phyloP scores from a whole-genome alignment of 1,140 invertebrate species.

The Drosophila malerkotliana region DNA sequence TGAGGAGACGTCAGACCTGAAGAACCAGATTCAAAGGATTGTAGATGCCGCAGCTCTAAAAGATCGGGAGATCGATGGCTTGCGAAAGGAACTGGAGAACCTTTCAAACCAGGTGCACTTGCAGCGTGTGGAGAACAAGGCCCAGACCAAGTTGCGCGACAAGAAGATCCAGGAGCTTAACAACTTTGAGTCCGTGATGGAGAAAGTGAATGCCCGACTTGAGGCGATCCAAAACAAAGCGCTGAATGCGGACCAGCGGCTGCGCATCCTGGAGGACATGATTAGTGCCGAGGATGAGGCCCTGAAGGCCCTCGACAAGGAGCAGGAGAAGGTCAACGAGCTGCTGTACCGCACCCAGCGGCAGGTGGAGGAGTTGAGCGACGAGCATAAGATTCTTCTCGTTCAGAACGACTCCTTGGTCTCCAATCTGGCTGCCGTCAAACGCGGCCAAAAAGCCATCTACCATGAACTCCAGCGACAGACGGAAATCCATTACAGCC shows the following conservation, averaged over 20 bases:
- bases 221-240: constrained; percentile 59
- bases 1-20: constrained; percentile 60
- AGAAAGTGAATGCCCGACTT: constrained; percentile 52
- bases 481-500: constrained; percentile 72
- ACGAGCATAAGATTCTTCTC: constrained; percentile 58
- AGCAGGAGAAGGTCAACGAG: constrained; percentile 67
- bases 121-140: constrained; percentile 74
- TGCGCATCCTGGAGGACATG: constrained; percentile 78
- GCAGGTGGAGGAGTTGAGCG: constrained; percentile 54
- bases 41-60: constrained; percentile 55
- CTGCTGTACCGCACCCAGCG: constrained; percentile 71
- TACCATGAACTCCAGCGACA: constrained; percentile 62
- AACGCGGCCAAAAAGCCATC: constrained; percentile 49
- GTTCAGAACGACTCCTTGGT: constrained; percentile 58
- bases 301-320: constrained; percentile 55
- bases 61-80: constrained; percentile 64
- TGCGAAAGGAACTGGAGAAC: constrained; percentile 73
- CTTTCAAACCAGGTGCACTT: constrained; percentile 60
- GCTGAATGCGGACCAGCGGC: constrained; percentile 63
- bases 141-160: constrained; percentile 35
- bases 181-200: constrained; percentile 40
- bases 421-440: constrained; percentile 42
- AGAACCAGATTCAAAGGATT: constrained; percentile 62
- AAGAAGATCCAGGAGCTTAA: constrained; percentile 43
- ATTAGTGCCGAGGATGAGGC: constrained; percentile 60